phyloP scores from a whole-genome alignment of 1,140 invertebrate genomes.

The Anastrepha obliqua region DNA sequence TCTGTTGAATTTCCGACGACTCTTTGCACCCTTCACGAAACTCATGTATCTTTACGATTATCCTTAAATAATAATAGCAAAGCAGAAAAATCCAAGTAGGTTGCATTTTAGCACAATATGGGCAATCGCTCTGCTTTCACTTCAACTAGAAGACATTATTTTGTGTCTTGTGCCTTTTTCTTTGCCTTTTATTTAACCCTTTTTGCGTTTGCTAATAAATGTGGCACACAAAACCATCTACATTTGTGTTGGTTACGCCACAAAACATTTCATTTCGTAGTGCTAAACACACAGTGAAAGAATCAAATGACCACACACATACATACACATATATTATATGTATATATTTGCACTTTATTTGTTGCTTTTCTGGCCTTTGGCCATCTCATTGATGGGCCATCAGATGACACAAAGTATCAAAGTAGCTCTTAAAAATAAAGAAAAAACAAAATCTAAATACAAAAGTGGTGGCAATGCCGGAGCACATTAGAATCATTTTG shows the following conservation, averaged over 20 bases:
- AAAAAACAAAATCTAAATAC: background rate
- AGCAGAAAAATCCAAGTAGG: background rate
- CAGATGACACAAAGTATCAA: background rate
- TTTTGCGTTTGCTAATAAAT: constrained; percentile 36
- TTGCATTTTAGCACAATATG: constrained; percentile 24
- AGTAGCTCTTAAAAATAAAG: background rate
- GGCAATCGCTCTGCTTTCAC: constrained; percentile 17
- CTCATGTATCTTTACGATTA: constrained; percentile 5
- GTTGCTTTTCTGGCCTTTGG: constrained; percentile 48
- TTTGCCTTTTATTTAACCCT: constrained; percentile 27
- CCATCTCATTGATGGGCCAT: constrained; percentile 40
- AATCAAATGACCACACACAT: constrained; percentile 12
- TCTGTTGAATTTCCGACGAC: constrained; percentile 45
- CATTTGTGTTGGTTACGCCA: constrained; percentile 53
- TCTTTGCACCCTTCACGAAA: background rate
- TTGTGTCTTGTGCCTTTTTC: background rate
- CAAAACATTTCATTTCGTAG: constrained; percentile 27
- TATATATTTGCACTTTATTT: background rate
- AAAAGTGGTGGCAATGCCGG: background rate
- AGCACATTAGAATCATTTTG: background rate
- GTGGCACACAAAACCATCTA: constrained; percentile 31
- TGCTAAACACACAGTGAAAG: background rate
- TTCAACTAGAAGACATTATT: background rate
- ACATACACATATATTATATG: too few species aligned
- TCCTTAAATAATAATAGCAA: constrained; percentile 33